Percentiles rank a stretch among this genome's conserved stretches.
These are phyloP conservation scores for Ditylenchus weischeri DNA, from an alignment of 2,888 invertebrate genomes.

Conservation along the genomic window DNA sequence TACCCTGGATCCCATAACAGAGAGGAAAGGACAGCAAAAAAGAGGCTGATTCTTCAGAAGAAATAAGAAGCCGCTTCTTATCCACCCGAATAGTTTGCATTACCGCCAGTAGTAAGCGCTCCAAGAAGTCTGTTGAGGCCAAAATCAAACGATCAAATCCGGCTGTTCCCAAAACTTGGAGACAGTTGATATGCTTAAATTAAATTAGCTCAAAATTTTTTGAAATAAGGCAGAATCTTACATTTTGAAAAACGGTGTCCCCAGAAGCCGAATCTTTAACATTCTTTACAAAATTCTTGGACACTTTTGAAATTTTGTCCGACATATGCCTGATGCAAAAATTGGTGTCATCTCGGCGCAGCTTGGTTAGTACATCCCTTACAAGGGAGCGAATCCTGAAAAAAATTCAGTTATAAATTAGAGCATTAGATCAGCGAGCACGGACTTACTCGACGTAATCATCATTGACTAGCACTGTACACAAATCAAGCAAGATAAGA, in stretches of 20 bases:
- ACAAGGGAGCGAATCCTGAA: constrained; percentile 6
- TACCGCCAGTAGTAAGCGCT: constrained; percentile 12
- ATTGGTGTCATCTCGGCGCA: constrained; percentile 1
- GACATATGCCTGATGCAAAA: constrained; percentile 6
- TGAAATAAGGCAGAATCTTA: neutral
- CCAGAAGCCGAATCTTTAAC: neutral
- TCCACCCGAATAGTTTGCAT: constrained; percentile 9
- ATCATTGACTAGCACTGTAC: neutral
- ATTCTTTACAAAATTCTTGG: neutral
- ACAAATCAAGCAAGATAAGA: constrained; percentile 6
- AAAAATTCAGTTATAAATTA: constrained; percentile 13
- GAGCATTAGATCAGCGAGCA: neutral
- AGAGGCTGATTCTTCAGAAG: neutral
- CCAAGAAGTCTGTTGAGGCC: constrained; percentile 19
- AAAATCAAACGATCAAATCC: constrained; percentile 15
- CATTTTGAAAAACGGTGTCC: constrained; percentile 10
- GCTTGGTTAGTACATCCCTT: neutral
- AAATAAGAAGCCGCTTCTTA: constrained; percentile 3
- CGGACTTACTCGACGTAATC: neutral
- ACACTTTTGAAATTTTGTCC: neutral
- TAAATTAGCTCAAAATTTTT: too few relatives aligned
- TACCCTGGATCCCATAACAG: neutral
- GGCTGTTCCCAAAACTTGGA: constrained; percentile 7
- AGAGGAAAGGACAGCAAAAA: neutral
- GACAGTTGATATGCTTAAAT: constrained; percentile 17